Percentiles rank a stretch among this genome's conserved stretches.
phyloP scores from a whole-genome alignment of 1,140 invertebrate species.

The Leptopilina boulardi region DNA sequence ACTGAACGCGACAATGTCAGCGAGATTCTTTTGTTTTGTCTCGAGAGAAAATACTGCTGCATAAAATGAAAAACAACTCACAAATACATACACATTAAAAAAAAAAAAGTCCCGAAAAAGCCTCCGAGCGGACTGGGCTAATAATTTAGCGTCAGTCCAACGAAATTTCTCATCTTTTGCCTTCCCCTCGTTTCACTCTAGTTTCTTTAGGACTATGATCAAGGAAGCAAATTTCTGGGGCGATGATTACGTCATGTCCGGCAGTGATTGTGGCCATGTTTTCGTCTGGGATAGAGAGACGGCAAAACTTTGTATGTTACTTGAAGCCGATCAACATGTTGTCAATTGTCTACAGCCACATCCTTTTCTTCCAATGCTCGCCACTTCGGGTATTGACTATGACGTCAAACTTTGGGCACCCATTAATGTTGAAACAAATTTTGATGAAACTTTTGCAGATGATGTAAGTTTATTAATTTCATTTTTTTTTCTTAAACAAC shows the following conservation, averaged over 20 bases:
- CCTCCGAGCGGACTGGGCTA: conserved; percentile 73
- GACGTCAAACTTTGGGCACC: conserved; percentile 93
- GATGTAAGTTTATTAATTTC: conserved; percentile 77
- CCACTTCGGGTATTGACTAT: conserved; percentile 93
- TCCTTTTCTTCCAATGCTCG: conserved; percentile 87
- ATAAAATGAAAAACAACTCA: conserved; percentile 32
- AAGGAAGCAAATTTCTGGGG: conserved; percentile 95
- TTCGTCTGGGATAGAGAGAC: conserved; percentile 83
- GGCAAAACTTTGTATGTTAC: conserved; percentile 84
- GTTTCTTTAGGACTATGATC: conserved; percentile 87
- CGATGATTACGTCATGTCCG: conserved; percentile 87
- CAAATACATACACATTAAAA: neutral
- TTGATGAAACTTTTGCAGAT: conserved; percentile 82
- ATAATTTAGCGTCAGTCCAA: conserved; percentile 66
- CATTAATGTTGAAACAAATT: conserved; percentile 77
- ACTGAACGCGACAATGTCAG: conserved; percentile 40
- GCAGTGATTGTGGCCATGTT: conserved; percentile 91
- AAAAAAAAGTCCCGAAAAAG: conserved; percentile 62
- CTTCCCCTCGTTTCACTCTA: conserved; percentile 73
- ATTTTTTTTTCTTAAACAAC: conserved; percentile 34
- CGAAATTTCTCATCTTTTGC: conserved; percentile 69
- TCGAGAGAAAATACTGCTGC: conserved; percentile 33
- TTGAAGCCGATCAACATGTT: conserved; percentile 91
- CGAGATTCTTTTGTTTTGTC: conserved; percentile 30
- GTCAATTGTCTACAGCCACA: conserved; percentile 93